A percentile compares a stretch with the other conserved stretches of the same genome.
Conservation (phyloP, 2,888 invertebrate species). For the Tridacna crocea region DNA sequence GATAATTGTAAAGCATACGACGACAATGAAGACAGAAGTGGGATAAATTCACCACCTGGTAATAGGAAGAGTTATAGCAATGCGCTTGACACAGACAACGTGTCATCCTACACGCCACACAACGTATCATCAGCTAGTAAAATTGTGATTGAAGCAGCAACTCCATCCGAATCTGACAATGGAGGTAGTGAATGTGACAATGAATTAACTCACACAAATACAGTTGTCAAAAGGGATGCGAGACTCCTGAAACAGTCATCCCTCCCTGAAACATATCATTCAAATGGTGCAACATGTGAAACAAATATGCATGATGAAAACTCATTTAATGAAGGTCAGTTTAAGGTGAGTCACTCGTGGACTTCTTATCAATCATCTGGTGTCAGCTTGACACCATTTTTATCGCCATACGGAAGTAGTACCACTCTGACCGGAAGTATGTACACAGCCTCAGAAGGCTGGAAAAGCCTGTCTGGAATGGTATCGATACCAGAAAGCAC, state of each 20-base stretch:
- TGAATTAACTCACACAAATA: slow-evolving; percentile 7
- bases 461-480: slow-evolving; percentile 47
- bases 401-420: slow-evolving; percentile 47
- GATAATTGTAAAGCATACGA: no score
- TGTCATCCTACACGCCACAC: no score
- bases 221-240: slow-evolving; percentile 8
- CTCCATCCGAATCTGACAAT: background rate
- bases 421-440: slow-evolving; percentile 57
- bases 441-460: slow-evolving; percentile 57
- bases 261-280: slow-evolving; percentile 24
- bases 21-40: no score
- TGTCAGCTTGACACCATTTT: slow-evolving; percentile 10
- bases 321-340: slow-evolving; percentile 13
- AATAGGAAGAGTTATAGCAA: no score
- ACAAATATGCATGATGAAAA: background rate
- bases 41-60: no score
- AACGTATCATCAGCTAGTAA: no score
- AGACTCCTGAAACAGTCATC: slow-evolving; percentile 15
- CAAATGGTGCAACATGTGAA: slow-evolving; percentile 16
- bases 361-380: slow-evolving; percentile 16
- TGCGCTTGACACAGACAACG: no score
- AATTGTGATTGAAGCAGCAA: no score
- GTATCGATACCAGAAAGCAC: slow-evolving; percentile 45
- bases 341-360: slow-evolving; percentile 21
- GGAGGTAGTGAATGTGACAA: background rate